A percentile compares a stretch with the other conserved stretches of the same genome.
Evolutionary conservation across 1,140 invertebrate species (phyloP).

Genomic region (Branchinecta lindahli): DNA sequence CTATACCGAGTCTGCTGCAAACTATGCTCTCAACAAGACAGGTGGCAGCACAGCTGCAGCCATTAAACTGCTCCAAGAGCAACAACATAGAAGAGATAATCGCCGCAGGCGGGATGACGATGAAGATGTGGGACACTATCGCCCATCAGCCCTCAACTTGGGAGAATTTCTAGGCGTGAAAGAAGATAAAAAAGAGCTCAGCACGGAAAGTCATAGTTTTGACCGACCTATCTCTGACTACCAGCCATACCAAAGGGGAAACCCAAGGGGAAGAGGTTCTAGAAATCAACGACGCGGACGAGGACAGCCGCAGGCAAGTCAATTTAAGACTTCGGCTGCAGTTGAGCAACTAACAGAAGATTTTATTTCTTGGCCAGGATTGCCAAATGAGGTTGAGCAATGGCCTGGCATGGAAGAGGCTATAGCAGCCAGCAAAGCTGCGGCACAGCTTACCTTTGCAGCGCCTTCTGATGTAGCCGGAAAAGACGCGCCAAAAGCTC

Average conservation of each 20-base stretch:
- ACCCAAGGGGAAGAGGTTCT: too few relatives aligned
- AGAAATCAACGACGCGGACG: too few relatives aligned
- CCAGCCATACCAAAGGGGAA: too few relatives aligned
- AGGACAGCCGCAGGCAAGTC: too few relatives aligned
- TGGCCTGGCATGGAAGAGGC: not conserved
- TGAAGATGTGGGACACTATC: not conserved
- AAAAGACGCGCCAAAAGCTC: too few relatives aligned
- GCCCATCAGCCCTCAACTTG: not conserved
- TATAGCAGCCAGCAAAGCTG: constrained; percentile 5
- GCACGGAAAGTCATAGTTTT: not conserved
- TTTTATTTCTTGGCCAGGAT: not conserved
- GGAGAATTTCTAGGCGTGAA: not conserved
- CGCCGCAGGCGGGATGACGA: not conserved
- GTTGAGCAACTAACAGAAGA: not conserved
- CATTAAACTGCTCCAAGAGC: not conserved
- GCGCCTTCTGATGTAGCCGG: too few relatives aligned
- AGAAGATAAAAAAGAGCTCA: not conserved
- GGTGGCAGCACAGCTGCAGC: not conserved
- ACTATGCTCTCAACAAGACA: not conserved
- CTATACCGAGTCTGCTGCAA: not conserved
- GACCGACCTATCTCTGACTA: too few relatives aligned
- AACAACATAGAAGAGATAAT: not conserved
- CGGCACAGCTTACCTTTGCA: not conserved
- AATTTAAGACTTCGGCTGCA: not conserved
- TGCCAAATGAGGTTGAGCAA: not conserved